Conservation (phyloP, 2,888 invertebrate genomes). For the Myopa tessellatipennis region DNA sequence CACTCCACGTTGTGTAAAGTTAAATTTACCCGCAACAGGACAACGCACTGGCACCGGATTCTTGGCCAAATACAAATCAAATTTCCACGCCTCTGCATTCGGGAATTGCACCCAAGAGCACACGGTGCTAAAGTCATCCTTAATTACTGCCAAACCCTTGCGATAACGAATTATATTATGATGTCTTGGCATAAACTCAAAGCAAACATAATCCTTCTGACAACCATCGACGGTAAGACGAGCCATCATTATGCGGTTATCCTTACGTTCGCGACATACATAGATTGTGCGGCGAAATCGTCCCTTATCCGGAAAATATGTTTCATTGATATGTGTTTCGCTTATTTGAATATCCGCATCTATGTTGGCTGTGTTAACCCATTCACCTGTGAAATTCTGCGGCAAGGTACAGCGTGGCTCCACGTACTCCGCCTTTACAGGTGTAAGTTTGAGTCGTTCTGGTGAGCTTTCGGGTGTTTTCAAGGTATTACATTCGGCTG, state of each 20-base stretch:
- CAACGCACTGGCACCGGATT: slow-evolving; percentile 93
- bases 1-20: slow-evolving; percentile 92
- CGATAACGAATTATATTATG: slow-evolving; percentile 94
- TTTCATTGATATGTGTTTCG: slow-evolving; percentile 96
- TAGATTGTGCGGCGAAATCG: slow-evolving; percentile 90
- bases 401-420: slow-evolving; percentile 92
- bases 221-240: slow-evolving; percentile 95
- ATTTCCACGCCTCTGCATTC: slow-evolving; percentile 87
- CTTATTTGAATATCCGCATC: slow-evolving; percentile 95
- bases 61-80: slow-evolving; percentile 83
- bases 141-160: slow-evolving; percentile 88
- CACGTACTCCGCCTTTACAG: slow-evolving; percentile 83
- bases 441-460: slow-evolving; percentile 86
- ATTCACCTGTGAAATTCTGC: slow-evolving; percentile 92
- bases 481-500: slow-evolving; percentile 91
- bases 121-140: slow-evolving; percentile 90
- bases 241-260: slow-evolving; percentile 94
- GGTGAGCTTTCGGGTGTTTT: slow-evolving; percentile 95
- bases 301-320: slow-evolving; percentile 92
- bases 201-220: slow-evolving; percentile 97
- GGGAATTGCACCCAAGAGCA: slow-evolving; percentile 95
- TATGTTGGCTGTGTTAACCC: slow-evolving; percentile 98
- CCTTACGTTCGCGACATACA: slow-evolving; percentile 92
- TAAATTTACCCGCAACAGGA: slow-evolving; percentile 96
- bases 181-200: slow-evolving; percentile 95